Base-by-base conservation (phyloP, 2,888 invertebrate species). In the Magallana nippona region DNA sequence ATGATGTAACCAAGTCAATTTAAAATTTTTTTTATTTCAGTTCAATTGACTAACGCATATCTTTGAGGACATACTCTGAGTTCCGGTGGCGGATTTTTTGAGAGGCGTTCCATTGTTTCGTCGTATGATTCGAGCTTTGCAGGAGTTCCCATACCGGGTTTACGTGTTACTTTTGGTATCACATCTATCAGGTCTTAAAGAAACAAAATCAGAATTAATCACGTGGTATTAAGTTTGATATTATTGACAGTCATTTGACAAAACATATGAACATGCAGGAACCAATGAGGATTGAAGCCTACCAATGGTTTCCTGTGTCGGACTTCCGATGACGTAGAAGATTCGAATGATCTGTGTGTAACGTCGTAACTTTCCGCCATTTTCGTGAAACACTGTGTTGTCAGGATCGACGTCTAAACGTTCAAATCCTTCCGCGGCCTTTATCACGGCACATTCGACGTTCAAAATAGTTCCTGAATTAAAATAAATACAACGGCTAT, bases 371-470 rank as follows among this genome's bases (percentile, higher is more conserved):
- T 90, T 90, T 77, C 88, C 88, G 57, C 90, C 91, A 82, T 91
- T 89, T 84, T 92, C 92, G 79, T 89, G 87, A 88, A 91, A 92
- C 17, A 90, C 90, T 63, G 92, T 91, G 57, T 82, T 86, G 62
- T 93, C 92, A 2, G 93, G 92, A 79, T 93, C 92, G 10, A 92
- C 88, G 13, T 87, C 86, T 8, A 87, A 63, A 83, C 87, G 32
- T 8, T 71, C 82, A 17, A 90, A 88, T 79, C 90, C 89, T 83
- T 92, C 92, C 82, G 89, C 91, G 11, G 92, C 92, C 87, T 93
- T 93, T 84, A 92, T 89, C 58, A 89, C 90, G 79, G 91, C 91
- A 1, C 93, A 91, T 81, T 93, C 93, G 22, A 93, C 89, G 79
- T 92, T 93, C 56, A 93, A 83, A 22, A 93, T 89, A 1, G 88